phyloP scores from a whole-genome alignment of 2,797 vertebrate species.

The Adrianichthys oophorus region DNA sequence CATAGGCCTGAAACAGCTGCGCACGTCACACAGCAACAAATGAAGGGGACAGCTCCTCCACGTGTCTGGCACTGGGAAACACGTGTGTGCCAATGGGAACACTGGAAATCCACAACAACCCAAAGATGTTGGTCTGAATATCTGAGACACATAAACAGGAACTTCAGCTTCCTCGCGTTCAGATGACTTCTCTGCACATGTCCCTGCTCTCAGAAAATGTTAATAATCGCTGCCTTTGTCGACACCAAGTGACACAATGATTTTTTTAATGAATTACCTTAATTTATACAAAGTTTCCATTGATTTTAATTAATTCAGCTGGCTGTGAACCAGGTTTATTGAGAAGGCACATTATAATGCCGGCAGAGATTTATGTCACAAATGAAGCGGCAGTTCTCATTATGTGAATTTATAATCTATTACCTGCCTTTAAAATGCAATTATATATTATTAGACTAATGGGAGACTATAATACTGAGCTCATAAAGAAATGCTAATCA shows the following conservation, averaged over 20 bases:
- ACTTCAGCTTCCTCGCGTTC: background rate
- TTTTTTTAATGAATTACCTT: slow-evolving; percentile 69
- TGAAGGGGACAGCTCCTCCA: too few relatives aligned
- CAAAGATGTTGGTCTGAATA: too few relatives aligned
- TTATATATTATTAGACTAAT: slow-evolving; percentile 79
- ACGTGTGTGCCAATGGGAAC: too few relatives aligned
- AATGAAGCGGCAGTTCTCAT: slow-evolving; percentile 73
- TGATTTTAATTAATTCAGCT: slow-evolving; percentile 76
- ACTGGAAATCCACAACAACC: too few relatives aligned
- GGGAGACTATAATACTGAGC: slow-evolving; percentile 65
- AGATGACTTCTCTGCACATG: background rate
- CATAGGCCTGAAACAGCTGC: too few relatives aligned
- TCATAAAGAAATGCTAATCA: slow-evolving; percentile 47
- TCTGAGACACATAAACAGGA: background rate
- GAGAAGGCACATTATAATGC: slow-evolving; percentile 66
- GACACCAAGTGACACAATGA: slow-evolving; percentile 55
- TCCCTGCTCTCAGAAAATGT: slow-evolving; percentile 39
- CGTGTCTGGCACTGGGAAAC: too few relatives aligned
- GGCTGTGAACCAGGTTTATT: slow-evolving; percentile 73
- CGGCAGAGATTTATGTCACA: slow-evolving; percentile 76
- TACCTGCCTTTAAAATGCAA: slow-evolving; percentile 80
- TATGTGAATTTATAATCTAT: slow-evolving; percentile 76
- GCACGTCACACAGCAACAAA: too few relatives aligned
- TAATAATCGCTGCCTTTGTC: slow-evolving; percentile 57
- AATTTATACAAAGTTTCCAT: slow-evolving; percentile 75